Evolutionary conservation across 2,797 vertebrate genomes (phyloP), one percentile per base, ranked within the genome.

Genomic region (Leptatherina wallacei): DNA sequence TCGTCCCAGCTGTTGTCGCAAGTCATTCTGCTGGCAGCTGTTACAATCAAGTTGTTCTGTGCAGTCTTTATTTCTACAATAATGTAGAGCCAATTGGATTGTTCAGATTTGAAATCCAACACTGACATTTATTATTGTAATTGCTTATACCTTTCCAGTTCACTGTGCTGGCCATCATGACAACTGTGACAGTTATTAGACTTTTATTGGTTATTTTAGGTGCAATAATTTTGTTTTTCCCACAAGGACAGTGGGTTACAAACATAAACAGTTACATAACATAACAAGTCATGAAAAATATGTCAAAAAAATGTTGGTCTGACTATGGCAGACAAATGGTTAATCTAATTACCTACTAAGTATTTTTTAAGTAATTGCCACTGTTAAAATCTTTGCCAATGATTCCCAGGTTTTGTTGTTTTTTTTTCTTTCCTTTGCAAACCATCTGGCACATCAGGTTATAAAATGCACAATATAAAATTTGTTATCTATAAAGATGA

Each of bases 1-100:
- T 64, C 59, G 63, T 79, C 84, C 85, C 91, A 91, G 90, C 90
- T 92, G 88, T 83, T 89, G 73, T 78, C 59, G 86, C 88, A 91
- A 81, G 10, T 83, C 75, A 77, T 10, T 68, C 73, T 77, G 84
- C 73, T 82, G 79, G 76, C 87, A 88, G 85, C 85, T 91, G 87
- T 75, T 88, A 76, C 60, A 78, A 81, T 90, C 67, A 88, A 80
- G 71, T 81, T 85, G 77, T 73, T 73, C 65, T 38, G 73, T 59
- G 60, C 61, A 22, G 47, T 71, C 55, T 86, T 35, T 32, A 65
- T 84, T 83, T 78, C 70, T 68, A 78, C 61, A 35, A 78, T 20
- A 61, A 76, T 3, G n/a, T 51, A 16, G 69, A 71, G 69, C 49
- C 22, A 3, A 69, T 83, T 55, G 40, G 60, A 82, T 71, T 52